phyloP scores from a whole-genome alignment of 2,888 invertebrate genomes.

The Belgica antarctica region DNA sequence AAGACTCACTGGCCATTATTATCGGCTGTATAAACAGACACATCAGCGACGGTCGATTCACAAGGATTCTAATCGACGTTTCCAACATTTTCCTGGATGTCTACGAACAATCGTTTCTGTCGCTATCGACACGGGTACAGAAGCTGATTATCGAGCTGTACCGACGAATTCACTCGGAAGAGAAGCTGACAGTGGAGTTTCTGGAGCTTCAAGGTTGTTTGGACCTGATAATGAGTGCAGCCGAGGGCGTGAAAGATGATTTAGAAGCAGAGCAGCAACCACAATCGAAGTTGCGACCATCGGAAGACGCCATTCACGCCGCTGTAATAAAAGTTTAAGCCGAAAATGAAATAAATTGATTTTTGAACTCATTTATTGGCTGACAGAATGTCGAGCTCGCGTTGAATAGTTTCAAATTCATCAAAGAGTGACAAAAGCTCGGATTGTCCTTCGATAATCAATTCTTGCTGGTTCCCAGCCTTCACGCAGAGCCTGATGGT shows the following conservation, averaged over 20 bases:
- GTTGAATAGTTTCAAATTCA: constrained; percentile 31
- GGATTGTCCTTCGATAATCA: constrained; percentile 18
- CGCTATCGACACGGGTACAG: constrained; percentile 63
- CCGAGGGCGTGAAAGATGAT: constrained; percentile 54
- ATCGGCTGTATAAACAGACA: constrained; percentile 73
- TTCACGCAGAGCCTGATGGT: background rate
- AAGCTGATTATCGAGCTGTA: constrained; percentile 63
- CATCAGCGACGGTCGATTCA: constrained; percentile 72
- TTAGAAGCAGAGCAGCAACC: constrained; percentile 48
- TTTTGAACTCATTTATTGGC: background rate
- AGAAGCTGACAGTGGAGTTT: constrained; percentile 63
- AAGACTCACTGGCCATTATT: constrained; percentile 64
- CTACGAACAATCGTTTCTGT: constrained; percentile 65
- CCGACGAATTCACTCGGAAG: constrained; percentile 65
- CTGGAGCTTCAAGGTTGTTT: constrained; percentile 69
- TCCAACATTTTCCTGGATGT: constrained; percentile 72
- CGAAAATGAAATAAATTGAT: constrained; percentile 14
- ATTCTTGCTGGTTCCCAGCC: background rate
- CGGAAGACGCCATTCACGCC: constrained; percentile 23
- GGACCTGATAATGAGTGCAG: constrained; percentile 62
- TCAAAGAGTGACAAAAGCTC: constrained; percentile 26
- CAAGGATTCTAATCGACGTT: constrained; percentile 71
- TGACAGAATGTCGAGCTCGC: constrained; percentile 1
- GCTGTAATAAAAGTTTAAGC: too few species aligned
- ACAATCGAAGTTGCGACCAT: constrained; percentile 7